Percentiles rank a stretch among this genome's conserved stretches.
These are phyloP conservation scores for Antechinus stuartii DNA, from an alignment of 2,113 vertebrate species.

Conservation along the genomic window DNA sequence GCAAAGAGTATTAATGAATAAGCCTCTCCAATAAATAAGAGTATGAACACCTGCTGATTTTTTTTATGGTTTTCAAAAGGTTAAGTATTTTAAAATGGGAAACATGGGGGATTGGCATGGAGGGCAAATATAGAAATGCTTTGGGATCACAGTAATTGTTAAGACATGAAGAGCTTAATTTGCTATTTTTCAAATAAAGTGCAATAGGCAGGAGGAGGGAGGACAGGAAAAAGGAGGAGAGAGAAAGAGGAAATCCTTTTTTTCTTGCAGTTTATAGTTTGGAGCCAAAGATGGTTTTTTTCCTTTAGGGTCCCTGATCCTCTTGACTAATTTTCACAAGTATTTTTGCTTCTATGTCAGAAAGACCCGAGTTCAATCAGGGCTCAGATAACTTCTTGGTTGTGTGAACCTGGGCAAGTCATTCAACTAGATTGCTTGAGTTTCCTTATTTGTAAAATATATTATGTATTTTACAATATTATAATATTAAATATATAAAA, in stretches of 20 bases:
- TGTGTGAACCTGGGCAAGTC: neutral
- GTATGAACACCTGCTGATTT: conserved; percentile 58
- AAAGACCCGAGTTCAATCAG: neutral
- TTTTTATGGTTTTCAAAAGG: neutral
- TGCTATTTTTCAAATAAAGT: neutral
- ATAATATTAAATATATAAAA: no score
- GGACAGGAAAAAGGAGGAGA: neutral
- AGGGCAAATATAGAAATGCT: neutral
- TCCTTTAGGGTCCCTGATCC: conserved; percentile 54
- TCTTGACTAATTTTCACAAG: conserved; percentile 37
- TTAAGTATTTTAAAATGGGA: neutral
- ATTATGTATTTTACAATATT: no score
- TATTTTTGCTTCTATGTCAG: conserved; percentile 7
- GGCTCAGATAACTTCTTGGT: neutral
- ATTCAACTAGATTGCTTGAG: neutral
- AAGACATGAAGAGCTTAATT: neutral
- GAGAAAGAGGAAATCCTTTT: conserved; percentile 2
- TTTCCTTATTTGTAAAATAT: neutral
- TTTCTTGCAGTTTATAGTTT: conserved; percentile 28
- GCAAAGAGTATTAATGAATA: conserved; percentile 54
- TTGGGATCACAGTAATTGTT: neutral
- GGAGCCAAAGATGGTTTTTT: conserved; percentile 30
- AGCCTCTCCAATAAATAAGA: conserved; percentile 14
- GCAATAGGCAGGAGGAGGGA: neutral
- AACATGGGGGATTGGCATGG: neutral